Conservation (phyloP, 2,797 vertebrate species). For the Jordanella pulchra region DNA sequence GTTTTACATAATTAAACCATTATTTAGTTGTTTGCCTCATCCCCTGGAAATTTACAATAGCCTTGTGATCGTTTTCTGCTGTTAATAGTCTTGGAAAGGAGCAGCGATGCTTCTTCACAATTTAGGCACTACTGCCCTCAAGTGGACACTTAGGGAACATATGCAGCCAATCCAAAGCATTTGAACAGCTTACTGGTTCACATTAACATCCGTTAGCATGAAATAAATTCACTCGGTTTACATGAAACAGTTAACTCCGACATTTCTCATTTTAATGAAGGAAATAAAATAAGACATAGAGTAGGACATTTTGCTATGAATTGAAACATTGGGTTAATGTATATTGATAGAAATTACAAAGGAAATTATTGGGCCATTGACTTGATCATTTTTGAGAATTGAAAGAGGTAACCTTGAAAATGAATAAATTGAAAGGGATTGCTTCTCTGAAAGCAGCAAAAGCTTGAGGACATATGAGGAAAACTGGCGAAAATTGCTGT, state of each 20-base stretch:
- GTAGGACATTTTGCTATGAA: not conserved
- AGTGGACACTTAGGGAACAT: conserved; percentile 52
- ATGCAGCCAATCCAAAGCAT: not conserved
- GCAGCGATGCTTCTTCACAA: conserved; percentile 5
- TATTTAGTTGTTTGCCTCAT: not conserved
- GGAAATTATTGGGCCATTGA: not conserved
- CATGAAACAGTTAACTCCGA: not conserved
- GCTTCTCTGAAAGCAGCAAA: not conserved
- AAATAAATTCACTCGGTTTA: not conserved
- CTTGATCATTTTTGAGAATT: not conserved
- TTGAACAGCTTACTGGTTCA: not conserved
- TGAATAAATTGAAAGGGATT: not conserved
- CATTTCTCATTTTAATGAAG: too few species aligned
- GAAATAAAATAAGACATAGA: not conserved
- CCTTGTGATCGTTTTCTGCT: not conserved
- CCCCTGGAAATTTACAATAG: not conserved
- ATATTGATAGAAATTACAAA: not conserved
- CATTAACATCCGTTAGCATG: not conserved
- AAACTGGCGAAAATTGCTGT: not conserved
- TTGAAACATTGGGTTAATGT: not conserved
- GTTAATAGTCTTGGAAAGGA: not conserved
- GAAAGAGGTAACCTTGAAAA: not conserved
- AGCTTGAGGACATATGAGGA: not conserved
- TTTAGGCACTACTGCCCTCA: conserved; percentile 71
- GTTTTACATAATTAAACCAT: not conserved